These are phyloP conservation scores for Drosophila neutralis DNA, from an alignment of 2,888 invertebrate genomes.

Conservation along the genomic window DNA sequence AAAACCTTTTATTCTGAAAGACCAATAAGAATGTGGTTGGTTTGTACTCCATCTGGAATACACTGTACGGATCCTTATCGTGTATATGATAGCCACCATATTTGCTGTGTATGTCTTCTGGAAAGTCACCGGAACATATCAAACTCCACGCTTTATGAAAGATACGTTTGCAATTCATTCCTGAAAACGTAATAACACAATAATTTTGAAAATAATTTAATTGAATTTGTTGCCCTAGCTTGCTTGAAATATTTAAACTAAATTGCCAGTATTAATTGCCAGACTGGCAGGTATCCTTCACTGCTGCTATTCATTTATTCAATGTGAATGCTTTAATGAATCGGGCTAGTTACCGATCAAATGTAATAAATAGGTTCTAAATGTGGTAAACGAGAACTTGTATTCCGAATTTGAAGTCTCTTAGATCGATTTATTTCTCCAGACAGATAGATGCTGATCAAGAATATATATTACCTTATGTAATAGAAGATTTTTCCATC, in stretches of 20 bases:
- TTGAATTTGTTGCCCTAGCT: slow-evolving; percentile 4
- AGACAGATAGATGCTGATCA: too few species aligned
- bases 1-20: slow-evolving; percentile 2
- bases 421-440: too few species aligned
- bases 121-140: slow-evolving; percentile 32
- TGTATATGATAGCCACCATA: slow-evolving; percentile 18
- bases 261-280: background rate
- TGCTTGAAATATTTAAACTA: background rate
- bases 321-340: too few species aligned
- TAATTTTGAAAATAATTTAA: slow-evolving; percentile 10
- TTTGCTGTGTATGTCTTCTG: slow-evolving; percentile 4
- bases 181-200: background rate
- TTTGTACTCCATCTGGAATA: slow-evolving; percentile 11
- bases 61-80: slow-evolving; percentile 12
- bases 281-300: background rate
- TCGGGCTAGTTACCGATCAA: too few species aligned
- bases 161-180: slow-evolving; percentile 1
- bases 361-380: too few species aligned
- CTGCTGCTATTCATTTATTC: background rate
- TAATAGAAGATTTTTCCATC: background rate
- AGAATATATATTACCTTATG: background rate
- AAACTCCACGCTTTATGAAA: slow-evolving; percentile 8
- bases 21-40: slow-evolving; percentile 6
- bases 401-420: too few species aligned
- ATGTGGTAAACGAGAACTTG: too few species aligned